phyloP scores from a whole-genome alignment of 2,113 vertebrate species.

The Carassius carassius region DNA sequence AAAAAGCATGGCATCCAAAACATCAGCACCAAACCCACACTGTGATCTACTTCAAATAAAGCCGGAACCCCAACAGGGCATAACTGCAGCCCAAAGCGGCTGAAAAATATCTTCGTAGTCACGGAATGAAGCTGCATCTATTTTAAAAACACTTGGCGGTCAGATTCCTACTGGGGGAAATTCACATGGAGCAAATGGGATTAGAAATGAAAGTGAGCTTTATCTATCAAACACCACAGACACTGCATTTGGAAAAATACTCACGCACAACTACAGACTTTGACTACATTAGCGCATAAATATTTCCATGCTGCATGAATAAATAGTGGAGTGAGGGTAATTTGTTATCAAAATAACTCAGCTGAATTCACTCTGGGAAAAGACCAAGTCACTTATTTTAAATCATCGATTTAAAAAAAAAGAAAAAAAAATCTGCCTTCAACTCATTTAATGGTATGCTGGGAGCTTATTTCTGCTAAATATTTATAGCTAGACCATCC shows the following conservation, averaged over 20 bases:
- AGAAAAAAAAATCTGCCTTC: not conserved
- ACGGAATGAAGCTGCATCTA: slow-evolving; percentile 24
- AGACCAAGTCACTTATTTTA: slow-evolving; percentile 3
- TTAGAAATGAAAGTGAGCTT: slow-evolving; percentile 19
- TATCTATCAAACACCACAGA: slow-evolving; percentile 30
- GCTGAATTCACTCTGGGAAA: slow-evolving; percentile 12
- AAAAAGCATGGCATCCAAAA: slow-evolving; percentile 56
- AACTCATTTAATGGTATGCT: not conserved
- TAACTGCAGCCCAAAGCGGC: not conserved
- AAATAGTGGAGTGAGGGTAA: slow-evolving; percentile 40
- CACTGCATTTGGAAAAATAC: slow-evolving; percentile 32
- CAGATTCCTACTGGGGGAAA: slow-evolving; percentile 27
- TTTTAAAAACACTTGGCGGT: slow-evolving; percentile 27
- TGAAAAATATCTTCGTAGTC: not conserved
- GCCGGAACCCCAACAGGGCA: slow-evolving; percentile 21
- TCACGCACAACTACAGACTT: not conserved
- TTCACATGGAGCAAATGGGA: slow-evolving; percentile 6
- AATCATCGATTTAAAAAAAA: not conserved
- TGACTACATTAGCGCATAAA: not conserved
- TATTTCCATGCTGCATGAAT: slow-evolving; percentile 35
- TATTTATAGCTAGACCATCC: not conserved
- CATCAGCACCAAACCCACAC: not conserved
- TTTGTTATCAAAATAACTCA: slow-evolving; percentile 49
- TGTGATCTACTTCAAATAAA: slow-evolving; percentile 1
- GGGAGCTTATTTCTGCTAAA: slow-evolving; percentile 1